Conservation (phyloP, 2,888 invertebrate genomes). For the Caradrina kadenii region DNA sequence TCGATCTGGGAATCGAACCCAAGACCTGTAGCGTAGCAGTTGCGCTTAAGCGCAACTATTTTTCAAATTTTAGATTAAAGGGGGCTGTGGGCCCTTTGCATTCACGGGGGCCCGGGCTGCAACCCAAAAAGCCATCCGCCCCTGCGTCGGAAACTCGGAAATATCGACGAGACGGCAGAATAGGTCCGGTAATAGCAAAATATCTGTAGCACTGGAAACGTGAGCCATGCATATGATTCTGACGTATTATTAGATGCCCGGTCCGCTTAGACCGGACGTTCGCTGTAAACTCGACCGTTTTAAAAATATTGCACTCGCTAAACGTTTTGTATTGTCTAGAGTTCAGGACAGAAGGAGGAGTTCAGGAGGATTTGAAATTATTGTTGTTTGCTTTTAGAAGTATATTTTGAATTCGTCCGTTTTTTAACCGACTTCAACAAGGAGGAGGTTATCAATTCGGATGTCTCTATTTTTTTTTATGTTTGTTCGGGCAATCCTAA, state of each 20-base stretch:
- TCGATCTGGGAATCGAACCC: too few species aligned
- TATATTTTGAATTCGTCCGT: conserved; percentile 14
- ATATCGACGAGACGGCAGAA: conserved; percentile 66
- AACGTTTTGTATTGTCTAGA: conserved; percentile 53
- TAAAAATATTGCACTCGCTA: conserved; percentile 64
- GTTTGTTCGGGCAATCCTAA: too few species aligned
- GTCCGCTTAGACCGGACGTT: conserved; percentile 68
- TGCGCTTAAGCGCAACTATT: too few species aligned
- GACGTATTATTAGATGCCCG: conserved; percentile 72
- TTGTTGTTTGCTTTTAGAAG: conserved; percentile 21
- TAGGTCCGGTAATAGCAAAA: conserved; percentile 64
- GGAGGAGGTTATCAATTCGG: too few species aligned
- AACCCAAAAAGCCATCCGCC: too few species aligned
- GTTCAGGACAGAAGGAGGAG: conserved; percentile 43
- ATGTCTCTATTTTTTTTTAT: too few species aligned
- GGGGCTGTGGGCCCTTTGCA: too few species aligned
- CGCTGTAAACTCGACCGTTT: conserved; percentile 51
- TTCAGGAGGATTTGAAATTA: conserved; percentile 54
- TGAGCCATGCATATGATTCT: conserved; percentile 64
- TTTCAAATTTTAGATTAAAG: too few species aligned
- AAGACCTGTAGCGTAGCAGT: too few species aligned
- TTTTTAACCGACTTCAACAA: too few species aligned
- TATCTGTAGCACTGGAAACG: conserved; percentile 57
- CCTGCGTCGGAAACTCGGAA: conserved; percentile 60
- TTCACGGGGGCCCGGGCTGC: too few species aligned